A percentile compares a stretch with the other conserved stretches of the same genome.
phyloP scores from a whole-genome alignment of 2,888 invertebrate species.

The Agrotis clavis region DNA sequence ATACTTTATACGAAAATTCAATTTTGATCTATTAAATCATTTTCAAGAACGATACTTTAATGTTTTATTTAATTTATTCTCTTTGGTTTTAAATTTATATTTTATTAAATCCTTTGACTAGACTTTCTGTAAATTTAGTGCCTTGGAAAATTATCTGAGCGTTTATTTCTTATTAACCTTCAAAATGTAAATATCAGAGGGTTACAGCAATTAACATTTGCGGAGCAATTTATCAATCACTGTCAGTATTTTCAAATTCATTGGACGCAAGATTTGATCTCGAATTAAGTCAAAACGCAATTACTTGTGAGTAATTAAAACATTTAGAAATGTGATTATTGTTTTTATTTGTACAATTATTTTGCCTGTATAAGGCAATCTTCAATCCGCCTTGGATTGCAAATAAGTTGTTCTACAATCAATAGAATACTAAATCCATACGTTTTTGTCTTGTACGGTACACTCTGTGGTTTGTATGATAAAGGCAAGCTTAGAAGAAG shows the following conservation, averaged over 20 bases:
- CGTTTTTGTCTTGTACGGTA: too few relatives aligned
- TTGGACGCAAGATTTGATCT: not conserved
- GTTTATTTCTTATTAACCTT: not conserved
- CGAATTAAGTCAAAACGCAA: slow-evolving; percentile 4
- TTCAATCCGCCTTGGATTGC: too few relatives aligned
- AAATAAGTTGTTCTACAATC: too few relatives aligned
- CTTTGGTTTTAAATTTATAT: not conserved
- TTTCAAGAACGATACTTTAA: not conserved
- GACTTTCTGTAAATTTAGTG: not conserved
- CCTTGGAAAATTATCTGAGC: slow-evolving; percentile 19
- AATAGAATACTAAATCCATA: too few relatives aligned
- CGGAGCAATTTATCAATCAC: slow-evolving; percentile 24
- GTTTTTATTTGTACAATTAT: too few relatives aligned
- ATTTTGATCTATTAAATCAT: not conserved
- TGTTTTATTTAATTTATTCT: slow-evolving; percentile 3
- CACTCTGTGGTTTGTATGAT: too few relatives aligned
- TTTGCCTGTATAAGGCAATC: too few relatives aligned
- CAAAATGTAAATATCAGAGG: slow-evolving; percentile 20
- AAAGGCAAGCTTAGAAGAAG: too few relatives aligned
- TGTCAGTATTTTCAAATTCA: slow-evolving; percentile 20
- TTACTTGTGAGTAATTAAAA: slow-evolving; percentile 16
- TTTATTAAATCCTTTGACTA: not conserved
- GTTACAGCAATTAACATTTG: slow-evolving; percentile 16
- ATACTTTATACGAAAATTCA: slow-evolving; percentile 9
- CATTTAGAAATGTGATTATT: not conserved